phyloP scores from a whole-genome alignment of 2,888 invertebrate genomes.

The Allolobophora icterica region DNA sequence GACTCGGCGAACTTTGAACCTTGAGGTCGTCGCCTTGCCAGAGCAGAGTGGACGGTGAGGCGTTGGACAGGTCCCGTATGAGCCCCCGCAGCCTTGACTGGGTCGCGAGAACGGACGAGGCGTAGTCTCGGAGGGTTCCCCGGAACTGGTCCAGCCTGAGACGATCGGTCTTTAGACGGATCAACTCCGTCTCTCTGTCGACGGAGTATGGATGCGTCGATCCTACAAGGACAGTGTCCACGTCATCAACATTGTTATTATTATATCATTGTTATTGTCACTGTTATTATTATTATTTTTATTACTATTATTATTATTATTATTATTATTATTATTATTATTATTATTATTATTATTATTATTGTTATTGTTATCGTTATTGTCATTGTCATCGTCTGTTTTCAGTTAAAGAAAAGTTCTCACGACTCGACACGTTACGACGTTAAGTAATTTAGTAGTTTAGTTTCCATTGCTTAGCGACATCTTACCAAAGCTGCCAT shows the following conservation, averaged over 20 bases:
- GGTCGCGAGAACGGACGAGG: not conserved
- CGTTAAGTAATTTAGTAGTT: too few relatives aligned
- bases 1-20: not conserved
- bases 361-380: too few relatives aligned
- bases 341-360: not conserved
- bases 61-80: not conserved
- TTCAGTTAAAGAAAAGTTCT: too few relatives aligned
- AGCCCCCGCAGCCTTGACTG: not conserved
- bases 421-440: too few relatives aligned
- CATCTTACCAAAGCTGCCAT: too few relatives aligned
- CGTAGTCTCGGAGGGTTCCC: not conserved
- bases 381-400: too few relatives aligned
- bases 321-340: not conserved
- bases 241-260: not conserved
- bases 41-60: not conserved
- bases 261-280: too few relatives aligned
- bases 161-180: not conserved
- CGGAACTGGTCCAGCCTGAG: not conserved
- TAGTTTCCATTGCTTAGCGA: too few relatives aligned
- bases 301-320: not conserved
- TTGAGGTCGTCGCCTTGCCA: not conserved
- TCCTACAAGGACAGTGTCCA: not conserved
- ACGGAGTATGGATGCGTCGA: not conserved
- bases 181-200: not conserved
- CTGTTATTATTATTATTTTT: too few relatives aligned